A percentile compares a stretch with the other conserved stretches of the same genome.
Evolutionary conservation across 2,797 vertebrate species (phyloP).

Genomic region (Moxostoma hubbsi): DNA sequence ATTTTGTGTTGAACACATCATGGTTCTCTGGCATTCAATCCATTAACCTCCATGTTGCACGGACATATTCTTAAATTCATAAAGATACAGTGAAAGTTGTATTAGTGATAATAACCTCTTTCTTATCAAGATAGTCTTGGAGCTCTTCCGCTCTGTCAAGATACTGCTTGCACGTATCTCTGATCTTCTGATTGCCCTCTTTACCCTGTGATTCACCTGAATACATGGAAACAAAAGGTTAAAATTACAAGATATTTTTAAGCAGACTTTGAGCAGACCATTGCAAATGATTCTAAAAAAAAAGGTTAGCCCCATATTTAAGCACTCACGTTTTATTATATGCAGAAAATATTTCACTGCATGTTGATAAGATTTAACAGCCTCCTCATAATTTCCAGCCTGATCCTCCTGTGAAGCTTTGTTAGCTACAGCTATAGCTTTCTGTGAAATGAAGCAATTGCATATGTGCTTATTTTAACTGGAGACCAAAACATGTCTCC

Average conservation of each 20-base stretch:
- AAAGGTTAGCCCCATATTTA: not conserved
- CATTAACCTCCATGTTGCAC: too few relatives aligned
- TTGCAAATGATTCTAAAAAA: not conserved
- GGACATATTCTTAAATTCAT: constrained; percentile 11
- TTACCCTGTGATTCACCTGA: constrained; percentile 83
- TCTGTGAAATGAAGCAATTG: constrained; percentile 75
- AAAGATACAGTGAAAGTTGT: not conserved
- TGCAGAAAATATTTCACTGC: constrained; percentile 95
- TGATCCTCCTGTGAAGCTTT: constrained; percentile 94
- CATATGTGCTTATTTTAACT: too few relatives aligned
- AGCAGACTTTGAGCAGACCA: not conserved
- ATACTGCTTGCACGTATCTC: constrained; percentile 80
- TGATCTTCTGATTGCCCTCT: constrained; percentile 83
- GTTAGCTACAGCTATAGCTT: constrained; percentile 91
- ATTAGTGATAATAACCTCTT: constrained; percentile 70
- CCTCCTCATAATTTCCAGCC: constrained; percentile 91
- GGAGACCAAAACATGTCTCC: too few relatives aligned
- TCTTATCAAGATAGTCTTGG: constrained; percentile 71
- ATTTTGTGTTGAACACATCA: too few relatives aligned
- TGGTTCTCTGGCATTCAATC: too few relatives aligned
- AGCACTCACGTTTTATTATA: constrained; percentile 89
- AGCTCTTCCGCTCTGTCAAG: constrained; percentile 82
- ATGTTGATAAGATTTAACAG: constrained; percentile 89
- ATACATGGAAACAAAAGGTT: not conserved
- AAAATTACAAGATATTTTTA: not conserved